Percentiles rank a stretch among this genome's conserved stretches.
Evolutionary conservation across 2,888 invertebrate genomes (phyloP).

Genomic region (Synanthedon tipuliformis): DNA sequence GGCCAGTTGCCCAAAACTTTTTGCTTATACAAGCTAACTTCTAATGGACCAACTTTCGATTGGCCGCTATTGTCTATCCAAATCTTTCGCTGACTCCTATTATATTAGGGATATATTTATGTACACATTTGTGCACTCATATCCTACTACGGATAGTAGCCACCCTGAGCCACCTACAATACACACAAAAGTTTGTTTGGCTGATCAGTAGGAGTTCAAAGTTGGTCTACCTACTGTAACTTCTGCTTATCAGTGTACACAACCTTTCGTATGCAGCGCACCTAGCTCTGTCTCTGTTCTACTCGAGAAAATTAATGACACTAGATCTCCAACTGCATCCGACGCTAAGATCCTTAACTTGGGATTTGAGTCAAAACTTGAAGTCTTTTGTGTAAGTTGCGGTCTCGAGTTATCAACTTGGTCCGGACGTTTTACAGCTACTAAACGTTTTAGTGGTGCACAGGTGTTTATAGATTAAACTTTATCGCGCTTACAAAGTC

Average conservation of each 20-base stretch:
- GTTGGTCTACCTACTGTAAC: not conserved
- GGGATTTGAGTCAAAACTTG: constrained; percentile 24
- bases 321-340: constrained; percentile 15
- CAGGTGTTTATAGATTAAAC: not conserved
- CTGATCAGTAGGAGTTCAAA: not conserved
- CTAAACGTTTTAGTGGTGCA: not conserved
- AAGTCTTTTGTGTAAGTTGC: constrained; percentile 35
- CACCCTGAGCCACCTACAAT: too few relatives aligned
- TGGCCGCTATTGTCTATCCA: too few relatives aligned
- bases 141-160: too few relatives aligned
- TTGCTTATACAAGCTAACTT: too few relatives aligned
- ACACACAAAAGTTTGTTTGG: too few relatives aligned
- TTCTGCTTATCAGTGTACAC: not conserved
- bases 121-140: too few relatives aligned
- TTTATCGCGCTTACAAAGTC: too few relatives aligned
- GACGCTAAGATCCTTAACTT: constrained; percentile 27
- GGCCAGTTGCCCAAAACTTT: too few relatives aligned
- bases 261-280: not conserved
- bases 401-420: constrained; percentile 17
- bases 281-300: not conserved
- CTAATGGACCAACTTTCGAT: too few relatives aligned
- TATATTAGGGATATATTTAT: too few relatives aligned
- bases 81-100: too few relatives aligned
- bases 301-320: not conserved
- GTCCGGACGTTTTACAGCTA: not conserved